Base-by-base conservation (phyloP, 2,113 vertebrate genomes). In the Lasiurus cinereus region DNA sequence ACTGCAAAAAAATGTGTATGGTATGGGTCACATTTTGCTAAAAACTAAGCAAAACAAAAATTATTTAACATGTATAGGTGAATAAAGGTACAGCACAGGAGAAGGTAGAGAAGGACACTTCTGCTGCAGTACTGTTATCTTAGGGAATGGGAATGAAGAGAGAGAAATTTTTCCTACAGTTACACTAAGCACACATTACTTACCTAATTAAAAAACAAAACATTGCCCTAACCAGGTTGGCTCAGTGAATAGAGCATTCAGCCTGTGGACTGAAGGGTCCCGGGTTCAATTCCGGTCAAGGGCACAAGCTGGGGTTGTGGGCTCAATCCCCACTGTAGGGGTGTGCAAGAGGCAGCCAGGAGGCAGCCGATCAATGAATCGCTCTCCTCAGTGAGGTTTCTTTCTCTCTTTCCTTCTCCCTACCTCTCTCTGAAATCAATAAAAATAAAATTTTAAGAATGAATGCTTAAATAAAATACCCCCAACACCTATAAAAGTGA, bases 191-290 rank as follows among this genome's bases (percentile, higher is more conserved):
- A 73, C 16, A 73, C 4, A 33, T 6, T 43, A 69, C 16, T 87
- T 82, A 48, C 46, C 43, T 87, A 87, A 95, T 88, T 91, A 93
- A 83, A 82, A 76, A 64, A 76, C 15, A 64, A 86, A 59, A 59
- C 22, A 59, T 27, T 11, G 56, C 56, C 56, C 56, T 27, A 59
- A 21, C 10, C 22, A 4, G 56, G 22, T 11, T 59, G 9, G 56
- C 56, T 59, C 22, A 11, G 22, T 59, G 56, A 10, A 24, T 11
- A 59, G 56, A 59, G 22, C 9, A 4, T 59, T 59, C 9, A 21
- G 56, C 56, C 56, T 59, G 9, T 59, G 9, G 22, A 27, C 56
- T 59, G 56, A 59, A 59, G 56, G 56, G 22, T 59, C 56, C 22
- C 1, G 3, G 56, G 22, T 24, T 59, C 56, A 59, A 27, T 59